Base-by-base conservation (phyloP, 2,888 invertebrate genomes). In the Melitaea athalia region DNA sequence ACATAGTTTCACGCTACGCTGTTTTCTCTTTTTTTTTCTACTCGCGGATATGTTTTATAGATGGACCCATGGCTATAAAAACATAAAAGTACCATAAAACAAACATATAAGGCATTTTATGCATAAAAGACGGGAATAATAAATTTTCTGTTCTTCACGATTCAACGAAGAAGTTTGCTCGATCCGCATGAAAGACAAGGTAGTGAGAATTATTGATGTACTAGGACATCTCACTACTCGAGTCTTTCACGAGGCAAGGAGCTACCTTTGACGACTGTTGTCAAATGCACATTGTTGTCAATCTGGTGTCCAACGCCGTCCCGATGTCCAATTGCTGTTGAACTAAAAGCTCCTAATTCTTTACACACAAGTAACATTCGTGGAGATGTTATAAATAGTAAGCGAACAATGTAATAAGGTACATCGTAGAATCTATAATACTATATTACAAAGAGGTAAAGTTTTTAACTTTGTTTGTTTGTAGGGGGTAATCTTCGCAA, bases 141-240 rank as follows among this genome's bases (percentile, higher is more conserved):
- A 55, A 55, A 55, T 55, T 55, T 57, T 7, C n/a, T 57, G 42
- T 10, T 69, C 69, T 69, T 69, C 66, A 59, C 43, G 15, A 50
- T 45, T 33, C 24, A 55, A 62, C 59, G 70, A 69, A 80, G 85
- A 79, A 75, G 70, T 72, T 71, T 85, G 92, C 93, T 89, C 90
- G 85, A 93, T 93, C 95, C 94, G 84, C 97, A 97, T 97, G 98
- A 98, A 98, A 98, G 98, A 98, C 98, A 98, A 97, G 97, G 97
- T 97, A 98, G 98, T 97, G 97, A 98, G 98, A 93, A 91, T 86
- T 87, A 33, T 85, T 86, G 87, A 86, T 87, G 92, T 89, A 55
- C 89, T 93, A 93, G 81, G 87, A 92, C 98, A 98, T 98, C 98
- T 98, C 98, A 96, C 97, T 98, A 98, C 98, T 96, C 97, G 97